Evolutionary conservation across 2,888 invertebrate genomes (phyloP).

Genomic region (Drosophila pullipes): DNA sequence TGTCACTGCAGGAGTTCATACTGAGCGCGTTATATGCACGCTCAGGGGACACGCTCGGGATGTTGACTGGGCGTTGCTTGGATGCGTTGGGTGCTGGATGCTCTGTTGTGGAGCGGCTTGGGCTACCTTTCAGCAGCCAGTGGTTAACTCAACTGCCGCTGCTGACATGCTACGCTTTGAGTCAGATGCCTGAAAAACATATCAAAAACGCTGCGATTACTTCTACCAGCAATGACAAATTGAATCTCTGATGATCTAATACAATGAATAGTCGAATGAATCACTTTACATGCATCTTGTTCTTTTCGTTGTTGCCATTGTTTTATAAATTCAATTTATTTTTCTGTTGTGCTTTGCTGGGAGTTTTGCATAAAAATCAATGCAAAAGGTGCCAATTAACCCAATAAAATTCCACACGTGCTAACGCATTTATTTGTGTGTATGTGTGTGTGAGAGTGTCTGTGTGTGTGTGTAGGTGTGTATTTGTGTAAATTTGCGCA

Average conservation of each 20-base stretch:
- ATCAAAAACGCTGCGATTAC: slow-evolving; percentile 5
- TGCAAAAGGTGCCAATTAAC: slow-evolving; percentile 47
- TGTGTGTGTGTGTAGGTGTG: neutral
- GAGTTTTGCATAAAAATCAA: slow-evolving; percentile 38
- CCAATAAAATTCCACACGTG: slow-evolving; percentile 36
- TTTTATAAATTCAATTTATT: neutral
- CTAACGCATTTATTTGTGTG: slow-evolving; percentile 3
- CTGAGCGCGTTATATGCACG: neutral
- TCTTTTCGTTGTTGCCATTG: neutral
- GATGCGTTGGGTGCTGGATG: slow-evolving; percentile 5
- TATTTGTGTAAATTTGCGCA: slow-evolving; percentile 35
- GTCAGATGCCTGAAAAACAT: slow-evolving; percentile 38
- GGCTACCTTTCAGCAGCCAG: slow-evolving; percentile 50
- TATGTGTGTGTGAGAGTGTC: neutral
- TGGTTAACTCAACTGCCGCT: slow-evolving; percentile 55
- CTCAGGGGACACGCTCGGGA: slow-evolving; percentile 4
- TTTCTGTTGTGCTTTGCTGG: neutral
- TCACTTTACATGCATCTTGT: slow-evolving; percentile 29
- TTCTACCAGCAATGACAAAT: slow-evolving; percentile 5
- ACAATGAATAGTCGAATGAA: slow-evolving; percentile 29
- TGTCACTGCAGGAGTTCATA: slow-evolving; percentile 72
- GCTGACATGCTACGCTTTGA: slow-evolving; percentile 56
- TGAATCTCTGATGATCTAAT: slow-evolving; percentile 55
- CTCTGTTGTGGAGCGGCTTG: slow-evolving; percentile 9
- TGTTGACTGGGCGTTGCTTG: slow-evolving; percentile 12